These are phyloP conservation scores for Enteromius anoplus DNA, from an alignment of 2,797 vertebrate species.

Conservation along the genomic window DNA sequence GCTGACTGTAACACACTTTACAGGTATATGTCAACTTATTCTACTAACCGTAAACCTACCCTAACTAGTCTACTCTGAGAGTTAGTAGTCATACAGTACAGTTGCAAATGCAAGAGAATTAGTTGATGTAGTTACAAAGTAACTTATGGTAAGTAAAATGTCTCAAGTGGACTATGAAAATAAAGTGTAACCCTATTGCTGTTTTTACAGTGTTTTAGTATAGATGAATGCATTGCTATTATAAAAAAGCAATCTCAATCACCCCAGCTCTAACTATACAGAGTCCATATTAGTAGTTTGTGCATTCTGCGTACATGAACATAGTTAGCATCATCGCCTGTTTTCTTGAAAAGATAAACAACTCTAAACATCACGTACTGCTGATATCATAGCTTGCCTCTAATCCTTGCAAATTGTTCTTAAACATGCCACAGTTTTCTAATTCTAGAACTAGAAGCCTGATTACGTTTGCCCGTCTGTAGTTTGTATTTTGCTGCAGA, in stretches of 20 bases:
- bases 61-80: no score
- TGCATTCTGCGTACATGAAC: background rate
- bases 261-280: no score
- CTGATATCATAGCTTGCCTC: background rate
- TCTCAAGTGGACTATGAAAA: no score
- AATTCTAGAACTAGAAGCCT: background rate
- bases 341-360: background rate
- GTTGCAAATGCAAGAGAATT: no score
- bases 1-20: no score
- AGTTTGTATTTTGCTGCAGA: constrained; percentile 50
- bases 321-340: background rate
- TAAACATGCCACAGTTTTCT: background rate
- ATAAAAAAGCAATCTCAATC: no score
- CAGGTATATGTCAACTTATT: no score
- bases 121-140: no score
- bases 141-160: no score
- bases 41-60: no score
- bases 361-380: background rate
- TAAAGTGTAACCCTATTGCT: no score
- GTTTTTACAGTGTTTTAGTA: background rate
- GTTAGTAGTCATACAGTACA: no score
- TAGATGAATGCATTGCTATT: background rate
- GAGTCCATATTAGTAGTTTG: background rate
- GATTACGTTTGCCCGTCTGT: background rate
- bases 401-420: background rate